Percentiles rank a stretch among this genome's conserved stretches.
These are phyloP conservation scores for Nothoprocta perdicaria DNA, from an alignment of 2,113 vertebrate genomes.

Conservation along the genomic window DNA sequence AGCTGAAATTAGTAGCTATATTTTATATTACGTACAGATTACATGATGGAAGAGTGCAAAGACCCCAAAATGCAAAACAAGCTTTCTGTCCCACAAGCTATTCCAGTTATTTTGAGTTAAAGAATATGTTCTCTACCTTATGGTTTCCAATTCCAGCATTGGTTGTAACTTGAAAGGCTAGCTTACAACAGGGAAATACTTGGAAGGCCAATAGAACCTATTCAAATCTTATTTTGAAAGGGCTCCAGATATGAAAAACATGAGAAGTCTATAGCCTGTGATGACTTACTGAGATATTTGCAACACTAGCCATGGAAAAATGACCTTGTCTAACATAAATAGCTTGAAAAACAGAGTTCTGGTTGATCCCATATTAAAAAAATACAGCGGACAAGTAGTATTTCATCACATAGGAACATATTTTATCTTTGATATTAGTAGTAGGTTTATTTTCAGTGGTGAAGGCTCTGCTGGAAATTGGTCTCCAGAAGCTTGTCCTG, in stretches of 20 bases:
- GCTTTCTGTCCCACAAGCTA: not conserved
- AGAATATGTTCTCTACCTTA: not conserved
- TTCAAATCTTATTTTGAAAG: slow-evolving; percentile 34
- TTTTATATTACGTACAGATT: not conserved
- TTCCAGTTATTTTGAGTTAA: not conserved
- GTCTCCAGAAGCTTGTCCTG: not conserved
- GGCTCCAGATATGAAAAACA: slow-evolving; percentile 44
- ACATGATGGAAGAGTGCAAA: not conserved
- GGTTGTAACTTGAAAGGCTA: not conserved
- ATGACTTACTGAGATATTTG: slow-evolving; percentile 41
- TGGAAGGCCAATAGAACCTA: slow-evolving; percentile 22
- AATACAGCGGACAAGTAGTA: slow-evolving; percentile 1
- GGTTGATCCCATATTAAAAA: slow-evolving; percentile 17
- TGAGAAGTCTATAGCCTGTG: slow-evolving; percentile 1
- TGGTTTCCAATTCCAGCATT: not conserved
- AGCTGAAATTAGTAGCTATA: not conserved
- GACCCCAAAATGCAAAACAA: not conserved
- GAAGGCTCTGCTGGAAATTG: not conserved
- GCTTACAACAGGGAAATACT: slow-evolving; percentile 18
- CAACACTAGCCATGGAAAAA: slow-evolving; percentile 60
- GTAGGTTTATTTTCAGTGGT: not conserved
- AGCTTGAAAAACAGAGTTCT: slow-evolving; percentile 41
- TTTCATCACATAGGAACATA: not conserved
- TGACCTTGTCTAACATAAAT: slow-evolving; percentile 53
- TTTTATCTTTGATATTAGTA: not conserved